Percentiles rank a stretch among this genome's conserved stretches.
These are phyloP conservation scores for Spilogale gracilis DNA, from an alignment of 2,113 vertebrate species.

Conservation along the genomic window DNA sequence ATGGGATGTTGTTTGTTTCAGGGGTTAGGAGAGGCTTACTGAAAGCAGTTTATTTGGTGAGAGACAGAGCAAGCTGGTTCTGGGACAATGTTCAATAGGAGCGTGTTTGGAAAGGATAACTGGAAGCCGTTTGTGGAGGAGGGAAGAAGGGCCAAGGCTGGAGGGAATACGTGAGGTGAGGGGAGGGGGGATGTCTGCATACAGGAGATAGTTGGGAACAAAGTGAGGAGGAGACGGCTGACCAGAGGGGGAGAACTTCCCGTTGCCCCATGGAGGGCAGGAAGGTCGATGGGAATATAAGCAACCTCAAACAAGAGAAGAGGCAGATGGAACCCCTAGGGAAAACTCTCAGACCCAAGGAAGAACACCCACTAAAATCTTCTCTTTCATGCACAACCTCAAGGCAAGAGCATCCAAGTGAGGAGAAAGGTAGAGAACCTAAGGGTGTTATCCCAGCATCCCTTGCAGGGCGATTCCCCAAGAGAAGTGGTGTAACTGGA, in stretches of 20 bases:
- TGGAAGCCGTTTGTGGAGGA: neutral
- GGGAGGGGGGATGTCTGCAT: fast-evolving
- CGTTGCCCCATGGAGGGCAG: neutral
- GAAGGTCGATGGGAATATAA: neutral
- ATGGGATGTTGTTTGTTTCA: slow-evolving; percentile 56
- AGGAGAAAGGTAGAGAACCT: neutral
- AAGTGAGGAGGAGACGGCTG: neutral
- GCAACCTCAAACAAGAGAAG: too few species aligned
- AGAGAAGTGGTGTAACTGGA: neutral
- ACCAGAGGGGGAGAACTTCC: neutral
- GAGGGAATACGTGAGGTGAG: neutral
- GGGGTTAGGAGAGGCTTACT: slow-evolving; percentile 9
- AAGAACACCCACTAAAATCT: neutral
- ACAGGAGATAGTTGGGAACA: neutral
- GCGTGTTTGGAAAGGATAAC: neutral
- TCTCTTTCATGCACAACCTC: neutral
- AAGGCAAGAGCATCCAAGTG: neutral
- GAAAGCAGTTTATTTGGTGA: slow-evolving; percentile 66
- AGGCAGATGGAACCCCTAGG: neutral
- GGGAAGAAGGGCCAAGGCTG: neutral
- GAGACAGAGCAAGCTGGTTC: neutral
- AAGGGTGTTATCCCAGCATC: neutral
- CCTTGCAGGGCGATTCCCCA: neutral
- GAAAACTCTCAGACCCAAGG: neutral
- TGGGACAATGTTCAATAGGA: neutral